A percentile compares a stretch with the other conserved stretches of the same genome.
These are phyloP conservation scores for Lepidurus couesii DNA, from an alignment of 1,140 invertebrate genomes.

Conservation along the genomic window DNA sequence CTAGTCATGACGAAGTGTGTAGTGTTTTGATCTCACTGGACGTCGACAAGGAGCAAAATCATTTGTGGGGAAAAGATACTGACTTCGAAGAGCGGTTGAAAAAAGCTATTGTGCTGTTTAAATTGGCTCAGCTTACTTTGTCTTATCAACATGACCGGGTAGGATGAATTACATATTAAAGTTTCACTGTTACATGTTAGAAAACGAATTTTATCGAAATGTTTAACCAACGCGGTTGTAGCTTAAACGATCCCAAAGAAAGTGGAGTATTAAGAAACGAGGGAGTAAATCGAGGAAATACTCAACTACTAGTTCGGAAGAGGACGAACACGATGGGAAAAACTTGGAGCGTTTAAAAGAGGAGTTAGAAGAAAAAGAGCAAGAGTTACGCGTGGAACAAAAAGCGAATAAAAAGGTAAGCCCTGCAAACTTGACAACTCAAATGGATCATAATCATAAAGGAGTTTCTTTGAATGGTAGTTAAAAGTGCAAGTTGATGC, in stretches of 20 bases:
- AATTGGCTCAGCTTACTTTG: not conserved
- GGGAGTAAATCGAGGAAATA: not conserved
- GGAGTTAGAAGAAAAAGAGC: not conserved
- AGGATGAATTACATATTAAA: not conserved
- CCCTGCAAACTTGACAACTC: not conserved
- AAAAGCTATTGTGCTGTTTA: not conserved
- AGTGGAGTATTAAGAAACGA: not conserved
- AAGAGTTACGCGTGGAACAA: not conserved
- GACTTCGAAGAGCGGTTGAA: not conserved
- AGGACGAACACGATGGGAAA: not conserved
- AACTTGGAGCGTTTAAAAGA: not conserved
- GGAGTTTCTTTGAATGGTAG: not conserved
- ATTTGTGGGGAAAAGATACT: not conserved
- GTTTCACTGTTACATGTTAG: not conserved
- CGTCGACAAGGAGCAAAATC: not conserved
- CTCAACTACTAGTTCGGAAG: not conserved
- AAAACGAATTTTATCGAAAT: not conserved
- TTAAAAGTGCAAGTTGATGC: constrained; percentile 12
- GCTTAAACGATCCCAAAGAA: not conserved
- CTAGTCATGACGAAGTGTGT: not conserved
- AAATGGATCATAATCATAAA: not conserved
- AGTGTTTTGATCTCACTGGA: not conserved
- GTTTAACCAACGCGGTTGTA: not conserved
- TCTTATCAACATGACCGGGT: not conserved
- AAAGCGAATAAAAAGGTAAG: not conserved